Conservation (phyloP, 2,113 vertebrate species). For the Loxodonta africana region DNA sequence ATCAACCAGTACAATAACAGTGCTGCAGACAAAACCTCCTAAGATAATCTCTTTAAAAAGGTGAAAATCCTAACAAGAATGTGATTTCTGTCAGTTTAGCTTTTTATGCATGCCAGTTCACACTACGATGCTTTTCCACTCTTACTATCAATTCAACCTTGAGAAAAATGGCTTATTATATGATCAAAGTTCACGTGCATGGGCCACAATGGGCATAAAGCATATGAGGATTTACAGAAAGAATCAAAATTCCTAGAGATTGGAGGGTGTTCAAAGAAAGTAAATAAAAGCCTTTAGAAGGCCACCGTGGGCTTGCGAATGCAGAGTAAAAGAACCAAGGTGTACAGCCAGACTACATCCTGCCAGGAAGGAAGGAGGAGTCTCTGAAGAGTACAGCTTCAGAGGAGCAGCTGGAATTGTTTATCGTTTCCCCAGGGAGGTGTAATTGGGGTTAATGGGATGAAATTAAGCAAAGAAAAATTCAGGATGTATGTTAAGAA, state of each 20-base stretch:
- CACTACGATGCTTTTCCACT: background rate
- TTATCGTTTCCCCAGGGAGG: constrained; percentile 46
- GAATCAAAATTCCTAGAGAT: constrained; percentile 55
- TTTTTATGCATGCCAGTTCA: constrained; percentile 70
- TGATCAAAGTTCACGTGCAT: background rate
- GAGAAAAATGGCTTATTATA: constrained; percentile 36
- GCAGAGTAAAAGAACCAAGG: constrained; percentile 18
- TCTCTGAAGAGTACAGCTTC: constrained; percentile 38
- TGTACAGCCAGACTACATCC: background rate
- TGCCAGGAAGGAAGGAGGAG: background rate
- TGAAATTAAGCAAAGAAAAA: constrained; percentile 73
- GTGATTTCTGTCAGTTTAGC: constrained; percentile 65
- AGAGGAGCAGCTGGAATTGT: constrained; percentile 50
- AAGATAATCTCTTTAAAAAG: constrained; percentile 78
- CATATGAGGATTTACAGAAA: background rate
- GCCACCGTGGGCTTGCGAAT: background rate
- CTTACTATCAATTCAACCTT: constrained; percentile 35
- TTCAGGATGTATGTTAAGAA: constrained; percentile 58
- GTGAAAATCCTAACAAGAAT: constrained; percentile 72
- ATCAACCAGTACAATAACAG: constrained; percentile 63
- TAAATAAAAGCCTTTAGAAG: constrained; percentile 49
- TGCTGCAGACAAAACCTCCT: constrained; percentile 62
- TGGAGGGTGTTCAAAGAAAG: constrained; percentile 30
- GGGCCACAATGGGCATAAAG: background rate
- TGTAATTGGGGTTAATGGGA: constrained; percentile 70